Conservation (phyloP, 2,113 vertebrate genomes). For the Oenanthe oenanthe region DNA sequence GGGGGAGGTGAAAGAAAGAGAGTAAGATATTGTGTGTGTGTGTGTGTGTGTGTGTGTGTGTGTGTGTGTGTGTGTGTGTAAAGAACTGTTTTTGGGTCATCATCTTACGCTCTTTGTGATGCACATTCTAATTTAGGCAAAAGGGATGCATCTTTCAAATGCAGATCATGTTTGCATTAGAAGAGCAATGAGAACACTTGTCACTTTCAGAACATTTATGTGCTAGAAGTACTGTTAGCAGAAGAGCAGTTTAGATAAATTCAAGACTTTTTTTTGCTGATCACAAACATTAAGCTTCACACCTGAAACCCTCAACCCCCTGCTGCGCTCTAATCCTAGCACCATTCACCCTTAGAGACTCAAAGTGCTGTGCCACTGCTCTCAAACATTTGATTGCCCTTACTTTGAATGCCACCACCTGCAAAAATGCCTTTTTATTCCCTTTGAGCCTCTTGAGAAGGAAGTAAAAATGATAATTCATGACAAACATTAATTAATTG, state of each 20-base stretch:
- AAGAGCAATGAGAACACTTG: conserved; percentile 87
- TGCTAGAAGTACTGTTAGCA: conserved; percentile 89
- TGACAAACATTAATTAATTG: conserved; percentile 91
- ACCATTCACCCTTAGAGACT: conserved; percentile 88
- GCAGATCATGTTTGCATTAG: conserved; percentile 88
- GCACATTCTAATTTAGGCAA: conserved; percentile 84
- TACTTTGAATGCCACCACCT: conserved; percentile 92
- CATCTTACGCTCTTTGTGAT: conserved; percentile 80
- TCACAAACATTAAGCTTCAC: conserved; percentile 90
- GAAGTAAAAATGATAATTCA: conserved; percentile 91
- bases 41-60: not conserved
- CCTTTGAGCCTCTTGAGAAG: conserved; percentile 87
- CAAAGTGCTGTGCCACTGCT: conserved; percentile 83
- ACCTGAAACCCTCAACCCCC: conserved; percentile 89
- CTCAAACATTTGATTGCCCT: conserved; percentile 92
- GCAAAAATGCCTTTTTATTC: conserved; percentile 92
- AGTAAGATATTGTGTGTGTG: not conserved
- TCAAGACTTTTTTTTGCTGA: conserved; percentile 87
- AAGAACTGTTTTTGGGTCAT: conserved; percentile 77
- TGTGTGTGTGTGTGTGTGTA: conserved; percentile 8
- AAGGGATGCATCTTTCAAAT: conserved; percentile 84
- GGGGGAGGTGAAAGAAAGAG: not conserved
- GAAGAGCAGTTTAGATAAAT: conserved; percentile 91
- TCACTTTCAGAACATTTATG: conserved; percentile 88
- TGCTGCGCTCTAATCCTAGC: conserved; percentile 89